A percentile compares a stretch with the other conserved stretches of the same genome.
Conservation (phyloP, 2,797 vertebrate genomes). For the Danio jaintianensis region DNA sequence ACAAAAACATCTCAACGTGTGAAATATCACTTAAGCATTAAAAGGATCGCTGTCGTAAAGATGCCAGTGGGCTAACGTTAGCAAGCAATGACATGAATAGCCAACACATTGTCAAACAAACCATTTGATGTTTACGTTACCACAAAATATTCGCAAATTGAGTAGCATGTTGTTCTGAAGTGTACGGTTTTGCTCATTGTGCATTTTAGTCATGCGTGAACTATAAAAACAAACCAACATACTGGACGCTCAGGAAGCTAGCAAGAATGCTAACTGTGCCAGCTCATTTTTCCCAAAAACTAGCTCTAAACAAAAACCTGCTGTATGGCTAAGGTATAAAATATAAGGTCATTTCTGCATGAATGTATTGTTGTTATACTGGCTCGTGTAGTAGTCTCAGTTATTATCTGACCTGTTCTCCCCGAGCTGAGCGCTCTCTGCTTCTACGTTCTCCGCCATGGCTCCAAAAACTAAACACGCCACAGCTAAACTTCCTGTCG, state of each 20-base stretch:
- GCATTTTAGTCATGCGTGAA: neutral
- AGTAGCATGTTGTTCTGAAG: neutral
- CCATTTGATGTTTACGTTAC: neutral
- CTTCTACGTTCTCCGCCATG: conserved; percentile 91
- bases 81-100: neutral
- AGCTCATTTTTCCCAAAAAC: neutral
- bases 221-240: neutral
- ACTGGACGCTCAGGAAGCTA: neutral
- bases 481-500: conserved; percentile 65
- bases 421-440: conserved; percentile 77
- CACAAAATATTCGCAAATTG: neutral
- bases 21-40: neutral
- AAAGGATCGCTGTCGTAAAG: neutral
- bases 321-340: neutral
- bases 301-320: neutral
- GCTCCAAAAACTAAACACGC: conserved; percentile 54
- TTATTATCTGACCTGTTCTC: conserved; percentile 78
- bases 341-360: neutral
- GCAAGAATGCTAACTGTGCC: conserved; percentile 29
- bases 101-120: neutral
- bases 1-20: neutral
- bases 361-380: neutral
- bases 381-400: neutral
- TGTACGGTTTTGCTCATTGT: neutral
- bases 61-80: neutral